Base-by-base conservation (phyloP, 53 echinoderm and acorn worm species). In the Holothuria leucospilota region DNA sequence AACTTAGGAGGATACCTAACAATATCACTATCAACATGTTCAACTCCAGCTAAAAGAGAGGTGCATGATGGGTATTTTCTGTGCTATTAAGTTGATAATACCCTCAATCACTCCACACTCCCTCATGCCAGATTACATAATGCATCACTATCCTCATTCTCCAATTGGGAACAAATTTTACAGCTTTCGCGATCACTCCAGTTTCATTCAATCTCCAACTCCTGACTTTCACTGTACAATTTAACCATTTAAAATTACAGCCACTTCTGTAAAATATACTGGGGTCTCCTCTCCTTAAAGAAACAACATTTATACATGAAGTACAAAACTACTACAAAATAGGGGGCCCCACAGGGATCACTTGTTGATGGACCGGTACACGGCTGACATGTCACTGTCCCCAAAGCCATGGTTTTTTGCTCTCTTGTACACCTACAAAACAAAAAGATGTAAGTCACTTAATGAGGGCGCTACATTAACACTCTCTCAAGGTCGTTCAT, bases 311-410 rank as follows among this genome's bases (percentile, higher is more conserved):
- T 66, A 88, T 61, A 82, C 82, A 82, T 82, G 61, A 66, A 82
- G 82, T 88, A 88, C 82, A 88, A 75, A 75, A 75, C 73, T 71
- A 82, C 60, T 82, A 60, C 51, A 51, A 86, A 73, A 67, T 71
- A 59, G 18, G 56, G 56, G 15, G 15, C 56, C 56, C 56, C 4
- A 56, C 56, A 56, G 39, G 29, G 62, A 64, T 94, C 94, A 96
- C 92, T 94, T 90, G 62, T 34, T 88, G 62, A 94, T 81, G 40
- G 94, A 92, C 66, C 94, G 94, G 74, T 94, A 96, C 41, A 96
- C 88, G 15, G 96, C 92, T 9, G 96, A 96, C 85, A 94, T 96
- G 91, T 96, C 96, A 30, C 90, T 92, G 71, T 96, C 96, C 23
- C 94, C 94, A 34, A 94, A 86, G 6, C 96, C 96, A 69, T 90